A percentile compares a stretch with the other conserved stretches of the same genome.
These are phyloP conservation scores for Dissostichus mawsoni DNA, from an alignment of 2,113 vertebrate species.

Conservation along the genomic window DNA sequence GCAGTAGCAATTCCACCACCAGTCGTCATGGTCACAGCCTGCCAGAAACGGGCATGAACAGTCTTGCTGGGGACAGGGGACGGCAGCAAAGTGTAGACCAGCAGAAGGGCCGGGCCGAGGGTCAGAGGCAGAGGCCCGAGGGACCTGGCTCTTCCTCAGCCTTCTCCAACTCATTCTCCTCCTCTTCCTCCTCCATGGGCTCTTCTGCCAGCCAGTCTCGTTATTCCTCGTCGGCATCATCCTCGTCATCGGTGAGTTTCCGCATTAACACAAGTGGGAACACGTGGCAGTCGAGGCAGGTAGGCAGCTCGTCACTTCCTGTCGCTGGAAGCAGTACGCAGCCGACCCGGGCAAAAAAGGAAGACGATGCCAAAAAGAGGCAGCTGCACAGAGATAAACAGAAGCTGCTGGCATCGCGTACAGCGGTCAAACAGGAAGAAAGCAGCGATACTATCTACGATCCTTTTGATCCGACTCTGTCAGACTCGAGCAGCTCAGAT, in stretches of 20 bases:
- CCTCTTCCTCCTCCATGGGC: conserved; percentile 50
- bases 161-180: conserved; percentile 69
- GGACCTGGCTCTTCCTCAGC: conserved; percentile 68
- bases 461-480: conserved; percentile 95
- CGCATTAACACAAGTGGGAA: conserved; percentile 92
- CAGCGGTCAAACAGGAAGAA: conserved; percentile 79
- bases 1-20: conserved; percentile 7
- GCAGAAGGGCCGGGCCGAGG: conserved; percentile 68
- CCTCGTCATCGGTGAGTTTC: conserved; percentile 89
- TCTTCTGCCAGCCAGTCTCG: conserved; percentile 52
- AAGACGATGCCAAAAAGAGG: conserved; percentile 83
- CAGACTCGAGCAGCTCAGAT: conserved; percentile 87
- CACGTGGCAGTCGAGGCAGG: conserved; percentile 83
- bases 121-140: conserved; percentile 66
- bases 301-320: conserved; percentile 76
- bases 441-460: conserved; percentile 91
- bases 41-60: conserved; percentile 86
- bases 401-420: conserved; percentile 62
- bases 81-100: conserved; percentile 77
- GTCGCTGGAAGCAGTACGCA: conserved; percentile 76
- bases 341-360: conserved; percentile 74
- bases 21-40: conserved; percentile 69
- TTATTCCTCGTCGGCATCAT: conserved; percentile 57
- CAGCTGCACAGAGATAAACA: conserved; percentile 70
- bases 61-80: conserved; percentile 88